phyloP scores from a whole-genome alignment of 2,797 vertebrate species.

The Sparus aurata region DNA sequence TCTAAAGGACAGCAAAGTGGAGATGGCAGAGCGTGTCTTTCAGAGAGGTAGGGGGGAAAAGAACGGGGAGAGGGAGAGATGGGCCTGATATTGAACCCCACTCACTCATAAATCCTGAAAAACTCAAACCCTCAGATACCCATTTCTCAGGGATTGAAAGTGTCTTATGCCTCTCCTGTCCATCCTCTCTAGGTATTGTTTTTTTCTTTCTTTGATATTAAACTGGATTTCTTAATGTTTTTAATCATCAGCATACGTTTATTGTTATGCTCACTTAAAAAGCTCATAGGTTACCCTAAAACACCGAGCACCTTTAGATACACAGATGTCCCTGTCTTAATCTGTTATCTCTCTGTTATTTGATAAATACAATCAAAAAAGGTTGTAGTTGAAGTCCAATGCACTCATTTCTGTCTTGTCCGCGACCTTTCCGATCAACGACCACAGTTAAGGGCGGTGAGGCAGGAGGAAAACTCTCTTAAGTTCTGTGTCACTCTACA shows the following conservation, averaged over 20 bases:
- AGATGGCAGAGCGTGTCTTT: slow-evolving; percentile 66
- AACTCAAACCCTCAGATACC: slow-evolving; percentile 36
- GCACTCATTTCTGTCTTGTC: background rate
- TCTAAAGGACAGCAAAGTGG: slow-evolving; percentile 75
- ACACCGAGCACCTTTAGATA: background rate
- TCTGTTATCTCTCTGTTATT: background rate
- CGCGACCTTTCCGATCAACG: background rate
- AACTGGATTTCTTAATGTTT: background rate
- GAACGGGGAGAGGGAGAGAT: slow-evolving; percentile 45
- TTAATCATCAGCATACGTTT: background rate
- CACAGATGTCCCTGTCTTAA: background rate
- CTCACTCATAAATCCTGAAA: slow-evolving; percentile 71
- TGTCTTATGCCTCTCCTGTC: background rate
- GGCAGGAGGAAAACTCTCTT: background rate
- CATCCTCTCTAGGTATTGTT: slow-evolving; percentile 4
- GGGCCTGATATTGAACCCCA: slow-evolving; percentile 62
- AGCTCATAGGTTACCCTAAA: background rate
- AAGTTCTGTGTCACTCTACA: background rate
- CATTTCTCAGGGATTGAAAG: slow-evolving; percentile 51
- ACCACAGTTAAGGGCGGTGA: background rate
- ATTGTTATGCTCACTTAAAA: background rate
- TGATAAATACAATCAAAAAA: background rate
- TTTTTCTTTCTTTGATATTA: slow-evolving; percentile 6
- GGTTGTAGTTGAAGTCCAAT: no score
- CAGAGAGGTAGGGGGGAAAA: slow-evolving; percentile 39